These are phyloP conservation scores for Sebastes taczanowskii DNA, from an alignment of 2,797 vertebrate species.

Conservation along the genomic window DNA sequence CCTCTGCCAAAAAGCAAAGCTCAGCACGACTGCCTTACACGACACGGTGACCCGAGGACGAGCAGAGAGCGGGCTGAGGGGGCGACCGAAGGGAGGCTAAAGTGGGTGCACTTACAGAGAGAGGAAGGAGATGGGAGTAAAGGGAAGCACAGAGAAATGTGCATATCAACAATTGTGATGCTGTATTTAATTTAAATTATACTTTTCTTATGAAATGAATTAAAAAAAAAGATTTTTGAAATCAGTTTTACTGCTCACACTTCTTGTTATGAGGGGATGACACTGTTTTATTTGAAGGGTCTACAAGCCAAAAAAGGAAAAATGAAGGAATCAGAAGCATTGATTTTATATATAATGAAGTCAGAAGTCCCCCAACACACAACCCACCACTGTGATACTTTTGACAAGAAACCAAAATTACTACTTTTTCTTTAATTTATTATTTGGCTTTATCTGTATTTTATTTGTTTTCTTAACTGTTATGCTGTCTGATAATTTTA, in stretches of 20 bases:
- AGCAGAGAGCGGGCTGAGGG: neutral
- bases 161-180: neutral
- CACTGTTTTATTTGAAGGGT: neutral
- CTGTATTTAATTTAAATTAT: neutral
- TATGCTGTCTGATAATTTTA: neutral
- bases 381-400: neutral
- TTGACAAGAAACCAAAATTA: neutral
- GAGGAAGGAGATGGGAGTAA: constrained; percentile 1
- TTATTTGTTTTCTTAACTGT: neutral
- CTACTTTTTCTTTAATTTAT: neutral
- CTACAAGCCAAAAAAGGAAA: neutral
- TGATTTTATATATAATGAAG: neutral
- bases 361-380: neutral
- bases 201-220: neutral
- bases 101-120: neutral
- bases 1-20: constrained; percentile 39
- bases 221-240: neutral
- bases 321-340: neutral
- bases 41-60: constrained; percentile 43
- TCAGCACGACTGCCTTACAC: constrained; percentile 41
- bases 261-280: neutral
- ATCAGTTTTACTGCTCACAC: neutral
- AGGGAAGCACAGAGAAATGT: neutral
- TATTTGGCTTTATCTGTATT: neutral
- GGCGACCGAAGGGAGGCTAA: neutral